Evolutionary conservation across 2,888 invertebrate genomes (phyloP).

Genomic region (Dolichopus griseipennis): DNA sequence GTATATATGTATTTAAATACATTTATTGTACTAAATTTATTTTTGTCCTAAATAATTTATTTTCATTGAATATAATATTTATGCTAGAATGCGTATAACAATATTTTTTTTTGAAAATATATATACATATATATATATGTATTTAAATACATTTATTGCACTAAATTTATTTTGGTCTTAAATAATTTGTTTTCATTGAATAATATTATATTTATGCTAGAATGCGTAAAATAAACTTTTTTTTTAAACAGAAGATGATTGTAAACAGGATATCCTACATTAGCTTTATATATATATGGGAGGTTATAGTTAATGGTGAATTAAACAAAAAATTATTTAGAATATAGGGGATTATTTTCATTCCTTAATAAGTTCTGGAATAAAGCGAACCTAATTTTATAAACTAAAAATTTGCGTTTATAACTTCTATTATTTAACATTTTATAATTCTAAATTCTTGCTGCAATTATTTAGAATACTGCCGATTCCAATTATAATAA

Average conservation of each 20-base stretch:
- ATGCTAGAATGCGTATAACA: neutral
- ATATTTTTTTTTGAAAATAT: neutral
- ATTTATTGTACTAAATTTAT: constrained; percentile 10
- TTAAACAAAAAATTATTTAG: too few relatives aligned
- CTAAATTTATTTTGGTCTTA: neutral
- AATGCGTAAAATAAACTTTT: neutral
- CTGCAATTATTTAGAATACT: too few relatives aligned
- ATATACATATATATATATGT: neutral
- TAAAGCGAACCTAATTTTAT: too few relatives aligned
- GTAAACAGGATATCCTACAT: too few relatives aligned
- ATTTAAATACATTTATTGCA: neutral
- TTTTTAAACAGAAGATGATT: neutral
- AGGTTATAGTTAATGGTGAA: too few relatives aligned
- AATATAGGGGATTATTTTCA: too few relatives aligned
- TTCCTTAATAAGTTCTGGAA: too few relatives aligned
- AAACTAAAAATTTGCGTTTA: too few relatives aligned
- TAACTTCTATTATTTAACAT: too few relatives aligned
- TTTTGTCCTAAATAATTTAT: neutral
- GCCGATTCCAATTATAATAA: too few relatives aligned
- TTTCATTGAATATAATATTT: neutral
- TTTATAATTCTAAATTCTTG: too few relatives aligned
- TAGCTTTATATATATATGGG: too few relatives aligned
- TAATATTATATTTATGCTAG: neutral
- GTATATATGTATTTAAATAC: constrained; percentile 17
- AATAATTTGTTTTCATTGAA: neutral